Evolutionary conservation across 2,113 vertebrate genomes (phyloP).

Genomic region (Clarias macrocephalus): DNA sequence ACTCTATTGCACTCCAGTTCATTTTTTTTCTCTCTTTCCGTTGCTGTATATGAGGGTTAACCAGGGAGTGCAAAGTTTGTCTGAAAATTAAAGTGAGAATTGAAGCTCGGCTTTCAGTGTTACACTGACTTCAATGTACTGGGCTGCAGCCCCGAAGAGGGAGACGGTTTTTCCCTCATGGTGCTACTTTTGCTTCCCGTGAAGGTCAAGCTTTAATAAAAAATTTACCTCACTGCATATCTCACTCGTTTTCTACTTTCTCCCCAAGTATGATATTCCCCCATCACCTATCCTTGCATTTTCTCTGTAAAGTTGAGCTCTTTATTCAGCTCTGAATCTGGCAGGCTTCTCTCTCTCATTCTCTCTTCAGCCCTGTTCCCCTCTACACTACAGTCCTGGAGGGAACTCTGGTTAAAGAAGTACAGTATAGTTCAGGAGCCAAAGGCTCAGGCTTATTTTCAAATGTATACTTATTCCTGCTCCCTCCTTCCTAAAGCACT

Average conservation of each 20-base stretch:
- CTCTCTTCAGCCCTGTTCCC: not conserved
- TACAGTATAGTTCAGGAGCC: not conserved
- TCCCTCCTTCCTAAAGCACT: not conserved
- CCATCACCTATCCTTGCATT: slow-evolving; percentile 16
- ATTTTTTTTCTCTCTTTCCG: not conserved
- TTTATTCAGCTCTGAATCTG: slow-evolving; percentile 32
- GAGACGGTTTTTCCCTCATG: not conserved
- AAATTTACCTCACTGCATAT: slow-evolving; percentile 20
- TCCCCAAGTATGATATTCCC: slow-evolving; percentile 7
- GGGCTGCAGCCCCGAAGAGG: not conserved
- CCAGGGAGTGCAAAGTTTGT: too few species aligned
- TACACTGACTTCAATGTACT: not conserved
- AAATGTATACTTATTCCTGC: not conserved
- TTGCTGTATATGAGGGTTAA: not conserved
- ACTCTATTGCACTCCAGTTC: not conserved
- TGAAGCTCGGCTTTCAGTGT: not conserved
- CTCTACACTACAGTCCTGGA: slow-evolving; percentile 2
- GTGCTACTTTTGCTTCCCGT: not conserved
- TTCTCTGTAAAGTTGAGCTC: slow-evolving; percentile 30
- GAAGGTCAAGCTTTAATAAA: slow-evolving; percentile 42
- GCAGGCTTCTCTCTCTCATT: slow-evolving; percentile 23
- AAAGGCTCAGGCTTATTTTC: not conserved
- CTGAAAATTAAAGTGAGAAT: not conserved
- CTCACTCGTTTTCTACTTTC: not conserved
- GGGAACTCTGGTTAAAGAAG: slow-evolving; percentile 9